Evolutionary conservation across 2,888 invertebrate genomes (phyloP).

Genomic region (Cephus sareptanus): DNA sequence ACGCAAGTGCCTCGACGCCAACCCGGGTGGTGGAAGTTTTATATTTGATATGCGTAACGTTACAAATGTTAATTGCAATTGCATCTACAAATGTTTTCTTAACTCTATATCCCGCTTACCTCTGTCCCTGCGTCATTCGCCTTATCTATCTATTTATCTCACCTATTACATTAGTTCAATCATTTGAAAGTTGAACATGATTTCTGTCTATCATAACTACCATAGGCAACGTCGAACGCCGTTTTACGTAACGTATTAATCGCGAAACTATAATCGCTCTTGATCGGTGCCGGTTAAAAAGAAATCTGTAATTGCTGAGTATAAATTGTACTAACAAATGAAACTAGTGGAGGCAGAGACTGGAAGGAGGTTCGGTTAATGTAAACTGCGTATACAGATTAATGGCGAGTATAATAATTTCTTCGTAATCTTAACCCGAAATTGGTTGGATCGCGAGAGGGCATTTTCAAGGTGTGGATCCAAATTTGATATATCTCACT

Average conservation of each 20-base stretch:
- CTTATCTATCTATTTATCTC: background rate
- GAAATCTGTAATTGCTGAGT: background rate
- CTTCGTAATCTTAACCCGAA: too few relatives aligned
- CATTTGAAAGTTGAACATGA: background rate
- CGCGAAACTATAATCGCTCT: background rate
- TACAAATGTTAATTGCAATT: background rate
- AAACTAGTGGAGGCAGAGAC: too few relatives aligned
- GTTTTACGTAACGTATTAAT: background rate
- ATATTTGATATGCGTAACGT: background rate
- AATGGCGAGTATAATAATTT: too few relatives aligned
- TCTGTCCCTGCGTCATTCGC: background rate
- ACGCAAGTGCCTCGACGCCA: too few relatives aligned
- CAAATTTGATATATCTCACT: too few relatives aligned
- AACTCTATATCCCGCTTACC: background rate
- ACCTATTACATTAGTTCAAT: background rate
- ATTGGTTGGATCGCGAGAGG: too few relatives aligned
- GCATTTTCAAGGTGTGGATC: too few relatives aligned
- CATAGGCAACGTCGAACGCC: background rate
- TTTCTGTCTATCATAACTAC: background rate
- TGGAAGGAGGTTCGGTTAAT: too few relatives aligned
- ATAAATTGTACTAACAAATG: background rate
- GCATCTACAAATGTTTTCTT: background rate
- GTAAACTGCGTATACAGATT: too few relatives aligned
- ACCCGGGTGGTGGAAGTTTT: background rate
- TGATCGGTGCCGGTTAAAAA: background rate